phyloP scores from a whole-genome alignment of 2,113 vertebrate species.

The Dermatemys mawii region DNA sequence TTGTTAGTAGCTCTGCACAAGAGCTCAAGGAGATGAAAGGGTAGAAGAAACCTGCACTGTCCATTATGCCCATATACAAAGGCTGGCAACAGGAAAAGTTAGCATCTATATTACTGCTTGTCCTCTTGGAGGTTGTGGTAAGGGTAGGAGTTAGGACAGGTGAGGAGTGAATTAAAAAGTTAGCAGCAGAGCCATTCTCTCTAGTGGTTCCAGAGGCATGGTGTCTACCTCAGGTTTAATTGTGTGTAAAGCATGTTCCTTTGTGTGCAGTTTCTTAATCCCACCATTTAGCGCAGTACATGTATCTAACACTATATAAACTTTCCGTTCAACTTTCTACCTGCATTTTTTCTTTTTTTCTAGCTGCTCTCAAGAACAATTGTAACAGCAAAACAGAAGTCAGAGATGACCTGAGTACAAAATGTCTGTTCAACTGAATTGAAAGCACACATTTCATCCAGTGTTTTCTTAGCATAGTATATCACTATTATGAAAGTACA shows the following conservation, averaged over 20 bases:
- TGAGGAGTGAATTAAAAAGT: not conserved
- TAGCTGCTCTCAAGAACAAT: not conserved
- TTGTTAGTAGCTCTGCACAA: not conserved
- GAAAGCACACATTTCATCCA: not conserved
- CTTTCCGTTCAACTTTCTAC: not conserved
- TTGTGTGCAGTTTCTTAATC: not conserved
- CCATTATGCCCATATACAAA: not conserved
- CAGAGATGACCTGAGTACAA: not conserved
- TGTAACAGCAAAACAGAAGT: not conserved
- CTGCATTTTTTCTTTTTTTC: not conserved
- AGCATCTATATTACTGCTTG: not conserved
- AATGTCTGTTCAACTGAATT: not conserved
- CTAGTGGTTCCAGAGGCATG: not conserved
- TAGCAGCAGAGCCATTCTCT: not conserved
- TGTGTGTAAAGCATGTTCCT: not conserved
- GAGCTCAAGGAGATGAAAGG: not conserved
- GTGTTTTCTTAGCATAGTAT: not conserved
- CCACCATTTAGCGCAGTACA: not conserved
- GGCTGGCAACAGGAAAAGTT: not conserved
- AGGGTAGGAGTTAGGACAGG: not conserved
- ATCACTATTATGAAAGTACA: not conserved
- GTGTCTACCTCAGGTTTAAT: not conserved
- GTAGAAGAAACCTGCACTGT: not conserved
- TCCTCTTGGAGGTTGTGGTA: not conserved
- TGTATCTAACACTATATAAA: not conserved